Conservation (phyloP, 2,113 vertebrate genomes). For the Cephalopholis sonnerati region DNA sequence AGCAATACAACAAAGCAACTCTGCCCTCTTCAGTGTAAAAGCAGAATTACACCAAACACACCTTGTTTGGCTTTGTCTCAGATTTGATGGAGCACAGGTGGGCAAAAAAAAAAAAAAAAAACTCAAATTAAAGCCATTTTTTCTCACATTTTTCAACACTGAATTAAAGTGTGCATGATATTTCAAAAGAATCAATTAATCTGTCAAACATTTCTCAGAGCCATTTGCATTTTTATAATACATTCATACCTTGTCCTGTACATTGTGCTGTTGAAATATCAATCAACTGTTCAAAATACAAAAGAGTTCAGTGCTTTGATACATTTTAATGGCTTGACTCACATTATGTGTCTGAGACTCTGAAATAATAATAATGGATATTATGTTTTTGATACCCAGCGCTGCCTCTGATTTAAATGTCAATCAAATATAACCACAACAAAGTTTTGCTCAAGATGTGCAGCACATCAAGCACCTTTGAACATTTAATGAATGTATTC, state of each 20-base stretch:
- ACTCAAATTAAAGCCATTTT: not conserved
- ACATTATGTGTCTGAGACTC: not conserved
- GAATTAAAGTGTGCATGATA: not conserved
- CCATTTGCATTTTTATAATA: not conserved
- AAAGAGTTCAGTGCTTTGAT: not conserved
- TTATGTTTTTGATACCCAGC: not conserved
- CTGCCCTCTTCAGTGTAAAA: slow-evolving; percentile 72
- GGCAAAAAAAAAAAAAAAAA: not conserved
- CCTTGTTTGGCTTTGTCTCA: not conserved
- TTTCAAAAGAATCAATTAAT: slow-evolving; percentile 2
- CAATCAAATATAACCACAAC: slow-evolving; percentile 21
- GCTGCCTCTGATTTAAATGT: slow-evolving; percentile 21
- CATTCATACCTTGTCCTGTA: not conserved
- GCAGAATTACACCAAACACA: slow-evolving; percentile 2
- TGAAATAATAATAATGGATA: slow-evolving; percentile 7
- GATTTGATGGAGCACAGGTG: not conserved
- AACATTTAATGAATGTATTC: not conserved
- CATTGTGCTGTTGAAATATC: not conserved
- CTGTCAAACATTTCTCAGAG: not conserved
- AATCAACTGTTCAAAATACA: not conserved
- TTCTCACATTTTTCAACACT: not conserved
- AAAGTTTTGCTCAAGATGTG: not conserved
- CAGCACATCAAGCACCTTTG: not conserved
- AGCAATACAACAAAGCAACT: slow-evolving; percentile 53
- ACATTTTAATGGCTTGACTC: slow-evolving; percentile 5